Evolutionary conservation across 2,113 vertebrate genomes (phyloP), one percentile per base, ranked within the genome.

Genomic region (Stegastes partitus): DNA sequence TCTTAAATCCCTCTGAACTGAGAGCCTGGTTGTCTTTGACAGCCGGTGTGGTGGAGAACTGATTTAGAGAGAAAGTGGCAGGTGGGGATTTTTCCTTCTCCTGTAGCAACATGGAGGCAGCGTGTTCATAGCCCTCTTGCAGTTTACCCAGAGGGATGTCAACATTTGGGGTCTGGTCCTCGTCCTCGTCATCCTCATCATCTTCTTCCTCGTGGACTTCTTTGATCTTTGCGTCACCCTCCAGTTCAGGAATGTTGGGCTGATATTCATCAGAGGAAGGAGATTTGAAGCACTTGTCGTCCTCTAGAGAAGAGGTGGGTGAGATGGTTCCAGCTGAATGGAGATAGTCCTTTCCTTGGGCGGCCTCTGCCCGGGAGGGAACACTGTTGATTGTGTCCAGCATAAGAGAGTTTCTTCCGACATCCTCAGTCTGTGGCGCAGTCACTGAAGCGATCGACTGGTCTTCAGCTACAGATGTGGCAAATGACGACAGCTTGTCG

Each of bases 281-380:
- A 76, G 97, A 98, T 85, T 99, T 99, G 70, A 99, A 99, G 87
- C 94, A 97, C 74, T 98, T 99, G 90, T 99, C 98, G 78, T 99
- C 98, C 88, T 99, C 98, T 71, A 99, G 87, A 16, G 98, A 99
- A 68, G 98, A 99, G 1, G 98, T 99, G 51, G 98, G 98, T 47
- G 97, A 99, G 82, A 99, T 99, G 55, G 98, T 99, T 55, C 97
- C 97, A 22, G 98, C 97, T 0, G 98, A 99, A 22, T 98, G 97
- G 23, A 99, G 94, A 0, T 98, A 97, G 70, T 99, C 98, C 0
- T 97, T 96, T 63, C 97, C 98, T 49, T 96, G 97, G 7, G 95
- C 96, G 1, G 95, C 95, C 85, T 99, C 98, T 0, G 96, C 96
- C 26, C 95, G 96, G 23, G 94, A 97, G 3, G 97, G 97, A 57